Base-by-base conservation (phyloP, 2,888 invertebrate species). In the Hemicrepidius hirtus region DNA sequence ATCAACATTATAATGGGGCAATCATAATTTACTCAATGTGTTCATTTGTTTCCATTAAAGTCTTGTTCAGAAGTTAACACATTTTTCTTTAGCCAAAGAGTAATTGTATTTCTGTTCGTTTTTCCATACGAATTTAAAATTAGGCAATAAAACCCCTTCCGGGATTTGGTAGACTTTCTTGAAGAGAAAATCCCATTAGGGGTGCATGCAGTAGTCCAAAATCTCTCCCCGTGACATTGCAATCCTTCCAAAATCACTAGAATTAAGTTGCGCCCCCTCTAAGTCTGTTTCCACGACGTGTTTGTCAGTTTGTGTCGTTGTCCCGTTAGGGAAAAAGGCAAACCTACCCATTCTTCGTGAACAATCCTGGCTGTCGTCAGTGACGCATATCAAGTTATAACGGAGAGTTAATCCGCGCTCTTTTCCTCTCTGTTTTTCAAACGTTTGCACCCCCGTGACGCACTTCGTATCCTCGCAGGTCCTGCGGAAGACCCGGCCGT, bases 401-500 rank as follows among this genome's bases (percentile, higher is more conserved):
- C 53, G 32, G 2, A 2, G 44, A 32, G 32, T 53, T 53, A 53
- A 53, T 53, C 53, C 53, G 21, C 37, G 59, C 20, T 41, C 46
- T 62, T 41, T 55, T 46, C 62, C 44, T 41, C 62, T 41, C 46
- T 62, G 62, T 62, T 41, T 28, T 46, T 44, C 62, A 41, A 40
- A 50, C 50, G 35, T 49, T 37, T 20, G 64, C 64, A 13, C 16
- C 5, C 60, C 73, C 67, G 75, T 78, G 78, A 78, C 79, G 79
- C 77, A 75, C 68, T 74, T 78, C 75, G 40, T 28, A 49, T 60
- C n/a, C 50, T 62, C 28, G 62, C 53, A 63, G 40, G 21, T 68
- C 41, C 41, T 63, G 35, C 21, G 20, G 49, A 62, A 75, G 60
- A 76, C 78, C 78, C 77, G 74, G 79, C 80, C 77, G 80, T 77